Conservation (phyloP, 1,140 invertebrate species). For the Helicoverpa armigera region DNA sequence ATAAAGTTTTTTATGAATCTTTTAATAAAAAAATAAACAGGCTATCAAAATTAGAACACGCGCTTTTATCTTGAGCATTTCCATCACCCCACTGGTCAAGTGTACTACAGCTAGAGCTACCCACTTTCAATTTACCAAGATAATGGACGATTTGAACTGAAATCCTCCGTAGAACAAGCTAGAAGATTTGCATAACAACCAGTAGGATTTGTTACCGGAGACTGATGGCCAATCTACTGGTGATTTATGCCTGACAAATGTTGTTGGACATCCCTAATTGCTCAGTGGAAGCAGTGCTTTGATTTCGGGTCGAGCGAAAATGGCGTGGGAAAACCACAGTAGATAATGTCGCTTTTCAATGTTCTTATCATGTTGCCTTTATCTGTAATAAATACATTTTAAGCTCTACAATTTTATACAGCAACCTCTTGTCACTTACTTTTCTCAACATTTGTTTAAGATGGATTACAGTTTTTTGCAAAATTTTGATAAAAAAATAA, state of each 20-base stretch:
- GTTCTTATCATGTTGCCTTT: too few relatives aligned
- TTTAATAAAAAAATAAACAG: background rate
- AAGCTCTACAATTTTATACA: too few relatives aligned
- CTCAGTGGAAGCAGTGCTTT: background rate
- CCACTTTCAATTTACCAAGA: background rate
- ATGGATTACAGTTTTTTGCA: too few relatives aligned
- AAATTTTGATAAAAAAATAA: too few relatives aligned
- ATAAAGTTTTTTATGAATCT: background rate
- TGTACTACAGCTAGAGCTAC: background rate
- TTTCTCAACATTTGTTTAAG: too few relatives aligned
- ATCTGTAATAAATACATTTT: too few relatives aligned
- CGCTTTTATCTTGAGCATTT: background rate
- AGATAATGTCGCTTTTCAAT: too few relatives aligned
- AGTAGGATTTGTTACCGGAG: conserved; percentile 16
- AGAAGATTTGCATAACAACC: conserved; percentile 29
- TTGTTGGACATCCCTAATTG: conserved; percentile 28
- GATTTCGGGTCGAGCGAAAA: background rate
- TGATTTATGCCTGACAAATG: conserved; percentile 11
- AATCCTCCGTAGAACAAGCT: conserved; percentile 8
- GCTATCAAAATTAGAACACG: background rate
- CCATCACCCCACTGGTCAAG: background rate
- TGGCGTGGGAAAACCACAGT: too few relatives aligned
- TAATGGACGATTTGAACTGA: conserved; percentile 18
- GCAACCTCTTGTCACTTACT: too few relatives aligned
- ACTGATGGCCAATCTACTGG: conserved; percentile 27